Percentiles rank a stretch among this genome's conserved stretches.
phyloP scores from a whole-genome alignment of 2,113 vertebrate species.

The Xiphias gladius region DNA sequence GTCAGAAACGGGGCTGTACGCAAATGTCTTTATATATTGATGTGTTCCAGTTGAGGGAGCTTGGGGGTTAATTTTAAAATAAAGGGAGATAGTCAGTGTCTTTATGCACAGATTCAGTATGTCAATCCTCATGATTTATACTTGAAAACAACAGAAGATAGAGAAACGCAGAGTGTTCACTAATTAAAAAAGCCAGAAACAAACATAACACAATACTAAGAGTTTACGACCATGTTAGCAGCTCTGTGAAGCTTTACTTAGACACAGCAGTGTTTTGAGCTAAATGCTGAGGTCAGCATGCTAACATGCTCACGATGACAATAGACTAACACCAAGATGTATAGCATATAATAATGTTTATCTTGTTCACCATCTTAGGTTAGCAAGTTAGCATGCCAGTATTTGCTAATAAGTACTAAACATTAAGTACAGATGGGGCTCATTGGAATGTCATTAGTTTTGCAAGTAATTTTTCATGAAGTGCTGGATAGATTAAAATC shows the following conservation, averaged over 20 bases:
- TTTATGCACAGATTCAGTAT: background rate
- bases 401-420: background rate
- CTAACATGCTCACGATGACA: background rate
- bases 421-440: background rate
- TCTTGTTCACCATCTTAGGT: background rate
- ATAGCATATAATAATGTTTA: background rate
- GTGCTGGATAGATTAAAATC: too few species aligned
- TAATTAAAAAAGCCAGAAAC: background rate
- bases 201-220: background rate
- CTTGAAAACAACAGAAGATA: background rate
- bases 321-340: background rate
- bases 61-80: slow-evolving; percentile 2
- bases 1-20: slow-evolving; percentile 24
- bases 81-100: background rate
- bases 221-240: background rate
- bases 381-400: background rate
- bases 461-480: too few species aligned
- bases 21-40: slow-evolving; percentile 25
- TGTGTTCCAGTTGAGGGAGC: slow-evolving; percentile 3
- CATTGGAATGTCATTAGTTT: too few species aligned
- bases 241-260: background rate
- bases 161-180: background rate
- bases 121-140: background rate
- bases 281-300: background rate
- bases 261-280: background rate